These are phyloP conservation scores for Gopherus evgoodei DNA, from an alignment of 2,113 vertebrate species.

Conservation along the genomic window DNA sequence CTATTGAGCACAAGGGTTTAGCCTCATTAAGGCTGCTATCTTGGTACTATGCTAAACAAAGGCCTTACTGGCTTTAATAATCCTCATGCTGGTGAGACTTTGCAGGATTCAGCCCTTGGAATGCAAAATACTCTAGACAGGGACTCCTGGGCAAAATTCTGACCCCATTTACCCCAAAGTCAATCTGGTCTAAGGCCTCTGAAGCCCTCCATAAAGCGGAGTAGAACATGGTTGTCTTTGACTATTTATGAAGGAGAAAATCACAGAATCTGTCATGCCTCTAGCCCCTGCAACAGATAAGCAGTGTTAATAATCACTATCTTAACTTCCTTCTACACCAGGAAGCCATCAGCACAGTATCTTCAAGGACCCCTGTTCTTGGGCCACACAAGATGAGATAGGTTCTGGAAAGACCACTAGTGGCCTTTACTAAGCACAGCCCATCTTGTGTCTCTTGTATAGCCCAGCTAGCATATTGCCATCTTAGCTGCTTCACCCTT, in stretches of 20 bases:
- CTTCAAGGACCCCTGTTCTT: background rate
- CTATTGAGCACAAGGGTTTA: background rate
- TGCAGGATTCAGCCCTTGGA: background rate
- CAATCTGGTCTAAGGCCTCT: background rate
- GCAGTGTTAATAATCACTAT: background rate
- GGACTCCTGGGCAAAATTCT: background rate
- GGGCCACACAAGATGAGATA: background rate
- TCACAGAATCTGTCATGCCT: background rate
- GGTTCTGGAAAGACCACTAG: background rate
- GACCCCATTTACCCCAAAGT: background rate
- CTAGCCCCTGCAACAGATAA: background rate
- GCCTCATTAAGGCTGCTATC: background rate
- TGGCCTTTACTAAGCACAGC: background rate
- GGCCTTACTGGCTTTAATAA: background rate
- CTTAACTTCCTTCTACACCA: background rate
- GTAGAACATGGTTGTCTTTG: background rate
- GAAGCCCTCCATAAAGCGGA: background rate
- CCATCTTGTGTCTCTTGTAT: background rate
- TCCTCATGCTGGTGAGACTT: background rate
- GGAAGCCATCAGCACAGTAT: background rate
- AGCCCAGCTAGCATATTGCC: background rate
- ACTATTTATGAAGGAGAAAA: background rate
- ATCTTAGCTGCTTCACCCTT: background rate
- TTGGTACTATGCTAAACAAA: background rate
- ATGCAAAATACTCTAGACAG: background rate